These are phyloP conservation scores for Cryptocheilus praepositus DNA, from an alignment of 2,888 invertebrate species.

Conservation along the genomic window DNA sequence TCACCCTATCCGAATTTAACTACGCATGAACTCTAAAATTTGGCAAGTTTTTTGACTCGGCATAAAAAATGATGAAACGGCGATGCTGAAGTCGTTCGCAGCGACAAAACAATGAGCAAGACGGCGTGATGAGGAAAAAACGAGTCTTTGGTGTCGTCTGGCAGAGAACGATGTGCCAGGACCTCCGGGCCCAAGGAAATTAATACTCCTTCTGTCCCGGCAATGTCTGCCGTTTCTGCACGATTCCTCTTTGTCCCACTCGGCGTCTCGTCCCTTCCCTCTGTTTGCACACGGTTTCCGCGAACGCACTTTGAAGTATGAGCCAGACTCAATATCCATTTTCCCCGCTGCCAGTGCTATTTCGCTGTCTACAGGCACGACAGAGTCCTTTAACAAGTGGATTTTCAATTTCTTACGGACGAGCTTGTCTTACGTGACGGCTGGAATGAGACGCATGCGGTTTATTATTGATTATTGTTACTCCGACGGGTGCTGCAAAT, in stretches of 20 bases:
- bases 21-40: too few relatives aligned
- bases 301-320: slow-evolving; percentile 56
- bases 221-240: slow-evolving; percentile 27
- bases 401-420: too few relatives aligned
- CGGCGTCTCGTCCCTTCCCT: slow-evolving; percentile 30
- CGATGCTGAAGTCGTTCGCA: too few relatives aligned
- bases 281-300: slow-evolving; percentile 46
- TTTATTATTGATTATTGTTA: too few relatives aligned
- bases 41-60: too few relatives aligned
- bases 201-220: slow-evolving; percentile 60
- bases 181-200: slow-evolving; percentile 57
- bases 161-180: slow-evolving; percentile 52
- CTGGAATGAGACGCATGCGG: too few relatives aligned
- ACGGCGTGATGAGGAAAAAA: slow-evolving; percentile 14
- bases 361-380: too few relatives aligned
- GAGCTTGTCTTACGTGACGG: too few relatives aligned
- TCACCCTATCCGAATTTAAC: too few relatives aligned
- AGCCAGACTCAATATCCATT: slow-evolving; percentile 43
- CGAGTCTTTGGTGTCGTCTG: slow-evolving; percentile 44
- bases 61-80: too few relatives aligned
- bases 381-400: too few relatives aligned
- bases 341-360: slow-evolving; percentile 7
- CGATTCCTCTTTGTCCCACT: slow-evolving; percentile 5
- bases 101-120: slow-evolving; percentile 12
- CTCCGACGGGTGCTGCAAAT: too few relatives aligned